These are phyloP conservation scores for Amyelois transitella DNA, from an alignment of 1,140 invertebrate genomes.

Conservation along the genomic window DNA sequence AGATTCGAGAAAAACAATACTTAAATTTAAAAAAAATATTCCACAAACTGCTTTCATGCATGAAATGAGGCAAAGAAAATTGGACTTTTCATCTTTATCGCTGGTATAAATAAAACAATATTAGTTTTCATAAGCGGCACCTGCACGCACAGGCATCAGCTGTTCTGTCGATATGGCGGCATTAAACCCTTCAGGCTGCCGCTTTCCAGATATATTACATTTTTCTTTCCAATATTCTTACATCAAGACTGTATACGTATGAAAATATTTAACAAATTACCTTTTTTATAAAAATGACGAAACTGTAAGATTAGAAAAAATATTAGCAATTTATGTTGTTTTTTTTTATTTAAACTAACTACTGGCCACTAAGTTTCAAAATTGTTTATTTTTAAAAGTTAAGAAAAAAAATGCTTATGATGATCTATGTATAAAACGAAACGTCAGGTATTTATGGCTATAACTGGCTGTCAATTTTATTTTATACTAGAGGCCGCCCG, in stretches of 20 bases:
- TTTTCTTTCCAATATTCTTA: background rate
- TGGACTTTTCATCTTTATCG: constrained; percentile 11
- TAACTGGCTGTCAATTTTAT: no score
- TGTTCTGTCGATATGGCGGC: constrained; percentile 21
- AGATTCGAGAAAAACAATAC: no score
- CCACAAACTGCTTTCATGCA: background rate
- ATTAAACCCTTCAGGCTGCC: constrained; percentile 11
- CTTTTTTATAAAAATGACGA: no score
- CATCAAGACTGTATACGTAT: background rate
- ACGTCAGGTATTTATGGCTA: no score
- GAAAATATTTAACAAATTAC: background rate
- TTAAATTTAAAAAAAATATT: background rate
- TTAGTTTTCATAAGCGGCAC: constrained; percentile 34
- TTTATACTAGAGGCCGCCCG: no score
- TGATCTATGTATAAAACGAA: no score
- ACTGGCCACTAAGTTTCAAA: no score
- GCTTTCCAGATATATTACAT: constrained; percentile 1
- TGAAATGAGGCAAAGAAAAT: background rate
- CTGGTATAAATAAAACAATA: constrained; percentile 40
- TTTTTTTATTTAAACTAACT: no score
- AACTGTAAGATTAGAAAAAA: no score
- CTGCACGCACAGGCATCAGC: constrained; percentile 20
- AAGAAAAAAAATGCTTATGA: no score
- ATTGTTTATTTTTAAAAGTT: no score
- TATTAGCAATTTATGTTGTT: no score